These are phyloP conservation scores for Todiramphus chloris DNA, from an alignment of 2,113 vertebrate species.

Conservation along the genomic window DNA sequence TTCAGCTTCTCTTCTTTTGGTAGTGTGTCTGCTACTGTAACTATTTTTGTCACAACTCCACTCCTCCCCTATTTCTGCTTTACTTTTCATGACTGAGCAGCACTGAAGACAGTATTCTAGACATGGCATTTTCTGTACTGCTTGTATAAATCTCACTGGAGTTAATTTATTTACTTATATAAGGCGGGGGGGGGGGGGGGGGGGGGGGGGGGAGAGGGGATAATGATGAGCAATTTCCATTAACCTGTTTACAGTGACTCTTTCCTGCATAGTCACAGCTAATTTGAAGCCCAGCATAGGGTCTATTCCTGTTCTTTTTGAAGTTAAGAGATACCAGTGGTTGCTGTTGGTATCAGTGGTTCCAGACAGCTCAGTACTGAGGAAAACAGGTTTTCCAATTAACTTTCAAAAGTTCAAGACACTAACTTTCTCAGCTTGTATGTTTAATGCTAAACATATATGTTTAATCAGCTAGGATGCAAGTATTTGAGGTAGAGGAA, in stretches of 20 bases:
- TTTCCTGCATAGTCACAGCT: neutral
- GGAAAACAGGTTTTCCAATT: neutral
- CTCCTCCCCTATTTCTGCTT: neutral
- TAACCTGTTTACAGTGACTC: neutral
- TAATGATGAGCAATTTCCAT: neutral
- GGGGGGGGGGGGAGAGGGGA: neutral
- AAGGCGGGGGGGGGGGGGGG: neutral
- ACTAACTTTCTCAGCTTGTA: neutral
- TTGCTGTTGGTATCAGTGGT: neutral
- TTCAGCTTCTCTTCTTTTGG: neutral
- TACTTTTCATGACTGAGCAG: neutral
- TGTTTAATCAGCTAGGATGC: neutral
- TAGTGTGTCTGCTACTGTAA: neutral
- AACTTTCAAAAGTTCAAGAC: neutral
- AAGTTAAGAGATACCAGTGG: neutral
- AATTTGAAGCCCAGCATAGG: neutral
- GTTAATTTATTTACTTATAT: neutral
- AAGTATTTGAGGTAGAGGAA: neutral
- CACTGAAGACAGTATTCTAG: neutral
- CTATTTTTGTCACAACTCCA: neutral
- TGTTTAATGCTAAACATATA: neutral
- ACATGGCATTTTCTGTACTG: neutral
- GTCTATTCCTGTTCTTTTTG: neutral
- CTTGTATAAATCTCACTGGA: neutral
- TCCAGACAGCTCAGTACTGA: neutral